Evolutionary conservation across 2,888 invertebrate species (phyloP).

Genomic region (Boloria selene): DNA sequence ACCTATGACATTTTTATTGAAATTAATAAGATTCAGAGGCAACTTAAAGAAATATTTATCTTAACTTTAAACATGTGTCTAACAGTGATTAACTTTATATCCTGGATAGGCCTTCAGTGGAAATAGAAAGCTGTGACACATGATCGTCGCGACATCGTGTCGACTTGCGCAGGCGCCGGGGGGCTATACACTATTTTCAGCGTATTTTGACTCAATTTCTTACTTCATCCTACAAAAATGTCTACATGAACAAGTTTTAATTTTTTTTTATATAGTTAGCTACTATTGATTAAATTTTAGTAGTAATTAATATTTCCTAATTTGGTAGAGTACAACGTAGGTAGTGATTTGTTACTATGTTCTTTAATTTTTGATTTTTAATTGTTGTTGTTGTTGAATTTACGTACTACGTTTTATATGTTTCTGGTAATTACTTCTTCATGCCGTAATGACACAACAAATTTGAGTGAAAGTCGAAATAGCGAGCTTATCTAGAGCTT

Average conservation of each 20-base stretch:
- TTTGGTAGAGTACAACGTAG: no score
- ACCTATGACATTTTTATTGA: no score
- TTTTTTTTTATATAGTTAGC: neutral
- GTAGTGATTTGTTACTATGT: no score
- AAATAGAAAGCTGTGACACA: slow-evolving; percentile 77
- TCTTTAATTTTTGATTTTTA: no score
- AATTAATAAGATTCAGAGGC: no score
- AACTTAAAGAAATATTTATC: neutral
- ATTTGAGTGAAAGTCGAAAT: no score
- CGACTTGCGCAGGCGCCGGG: slow-evolving; percentile 41
- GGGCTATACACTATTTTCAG: slow-evolving; percentile 45
- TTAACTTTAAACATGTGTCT: slow-evolving; percentile 3
- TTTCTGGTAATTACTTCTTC: no score
- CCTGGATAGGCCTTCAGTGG: slow-evolving; percentile 41
- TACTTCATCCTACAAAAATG: slow-evolving; percentile 7
- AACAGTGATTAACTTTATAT: slow-evolving; percentile 16
- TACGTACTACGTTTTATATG: no score
- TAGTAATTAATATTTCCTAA: neutral
- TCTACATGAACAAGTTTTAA: neutral
- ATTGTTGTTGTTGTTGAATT: no score
- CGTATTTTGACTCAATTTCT: slow-evolving; percentile 39
- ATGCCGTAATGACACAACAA: no score
- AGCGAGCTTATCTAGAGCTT: no score
- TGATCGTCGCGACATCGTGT: slow-evolving; percentile 50
- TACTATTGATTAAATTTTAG: neutral